Percentiles rank a stretch among this genome's conserved stretches.
These are phyloP conservation scores for Oryzias melastigma DNA, from an alignment of 2,113 vertebrate genomes.

Conservation along the genomic window DNA sequence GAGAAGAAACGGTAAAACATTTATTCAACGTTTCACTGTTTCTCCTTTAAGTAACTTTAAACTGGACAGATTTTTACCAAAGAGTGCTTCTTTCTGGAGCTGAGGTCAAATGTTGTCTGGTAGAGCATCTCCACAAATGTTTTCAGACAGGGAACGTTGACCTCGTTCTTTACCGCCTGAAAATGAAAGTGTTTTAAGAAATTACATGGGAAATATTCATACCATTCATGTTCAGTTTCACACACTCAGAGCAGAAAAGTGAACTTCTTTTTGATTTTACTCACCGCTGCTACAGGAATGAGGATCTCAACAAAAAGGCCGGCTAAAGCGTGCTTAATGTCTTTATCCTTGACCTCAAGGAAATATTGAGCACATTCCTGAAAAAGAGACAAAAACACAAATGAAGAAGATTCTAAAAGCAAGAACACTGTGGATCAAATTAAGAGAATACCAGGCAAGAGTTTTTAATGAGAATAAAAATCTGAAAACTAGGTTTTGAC, in stretches of 20 bases:
- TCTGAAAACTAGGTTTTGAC: no score
- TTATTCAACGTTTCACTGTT: not conserved
- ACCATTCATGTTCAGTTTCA: not conserved
- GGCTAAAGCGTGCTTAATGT: slow-evolving; percentile 96
- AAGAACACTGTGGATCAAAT: no score
- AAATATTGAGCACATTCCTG: slow-evolving; percentile 99
- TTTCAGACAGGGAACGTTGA: slow-evolving; percentile 98
- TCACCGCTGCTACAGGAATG: slow-evolving; percentile 97
- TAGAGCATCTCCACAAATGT: slow-evolving; percentile 99
- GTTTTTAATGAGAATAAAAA: no score
- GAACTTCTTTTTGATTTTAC: slow-evolving; percentile 57
- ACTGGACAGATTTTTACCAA: slow-evolving; percentile 81
- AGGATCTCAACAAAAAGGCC: slow-evolving; percentile 99
- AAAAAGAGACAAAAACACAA: slow-evolving; percentile 10
- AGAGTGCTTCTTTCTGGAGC: slow-evolving; percentile 98
- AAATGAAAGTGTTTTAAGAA: slow-evolving; percentile 37
- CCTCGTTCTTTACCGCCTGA: slow-evolving; percentile 99
- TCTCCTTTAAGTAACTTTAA: not conserved
- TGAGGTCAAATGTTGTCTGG: slow-evolving; percentile 98
- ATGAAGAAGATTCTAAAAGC: not conserved
- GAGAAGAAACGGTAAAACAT: not conserved
- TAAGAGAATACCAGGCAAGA: no score
- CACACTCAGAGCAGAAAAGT: not conserved
- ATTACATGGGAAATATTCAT: not conserved
- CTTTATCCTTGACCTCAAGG: slow-evolving; percentile 98